phyloP scores from a whole-genome alignment of 2,797 vertebrate genomes.

The Megaceryle alcyon region DNA sequence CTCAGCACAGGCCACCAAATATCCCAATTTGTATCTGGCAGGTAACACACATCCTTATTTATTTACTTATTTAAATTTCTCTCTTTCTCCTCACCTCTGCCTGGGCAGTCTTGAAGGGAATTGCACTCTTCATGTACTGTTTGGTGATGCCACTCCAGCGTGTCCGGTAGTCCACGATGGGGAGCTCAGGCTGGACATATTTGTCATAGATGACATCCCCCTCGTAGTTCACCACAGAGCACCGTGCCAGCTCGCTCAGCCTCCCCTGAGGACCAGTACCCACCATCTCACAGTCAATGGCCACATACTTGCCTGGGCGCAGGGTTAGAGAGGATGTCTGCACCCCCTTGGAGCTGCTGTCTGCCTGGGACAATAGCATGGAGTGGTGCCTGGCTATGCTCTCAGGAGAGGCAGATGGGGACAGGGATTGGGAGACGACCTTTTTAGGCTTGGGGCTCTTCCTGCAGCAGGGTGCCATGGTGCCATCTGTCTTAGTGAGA shows the following conservation, averaged over 20 bases:
- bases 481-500: rapidly evolving
- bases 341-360: background rate
- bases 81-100: conserved; percentile 83
- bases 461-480: rapidly evolving
- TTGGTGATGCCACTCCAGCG: conserved; percentile 92
- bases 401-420: background rate
- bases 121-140: conserved; percentile 83
- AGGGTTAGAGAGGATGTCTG: rapidly evolving
- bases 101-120: conserved; percentile 83
- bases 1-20: background rate
- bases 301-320: conserved; percentile 77
- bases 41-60: rapidly evolving
- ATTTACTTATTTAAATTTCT: background rate
- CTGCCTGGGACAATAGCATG: background rate
- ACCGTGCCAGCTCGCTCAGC: conserved; percentile 89
- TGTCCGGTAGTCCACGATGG: conserved; percentile 88
- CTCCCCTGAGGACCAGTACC: conserved; percentile 88
- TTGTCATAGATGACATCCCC: conserved; percentile 90
- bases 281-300: conserved; percentile 98
- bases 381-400: conserved; percentile 7
- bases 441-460: conserved; percentile 27
- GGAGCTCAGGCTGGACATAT: conserved; percentile 84
- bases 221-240: conserved; percentile 88
- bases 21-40: background rate
- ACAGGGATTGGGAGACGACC: rapidly evolving